Conservation (phyloP, 2,888 invertebrate genomes). For the Ptychoptera albimana region DNA sequence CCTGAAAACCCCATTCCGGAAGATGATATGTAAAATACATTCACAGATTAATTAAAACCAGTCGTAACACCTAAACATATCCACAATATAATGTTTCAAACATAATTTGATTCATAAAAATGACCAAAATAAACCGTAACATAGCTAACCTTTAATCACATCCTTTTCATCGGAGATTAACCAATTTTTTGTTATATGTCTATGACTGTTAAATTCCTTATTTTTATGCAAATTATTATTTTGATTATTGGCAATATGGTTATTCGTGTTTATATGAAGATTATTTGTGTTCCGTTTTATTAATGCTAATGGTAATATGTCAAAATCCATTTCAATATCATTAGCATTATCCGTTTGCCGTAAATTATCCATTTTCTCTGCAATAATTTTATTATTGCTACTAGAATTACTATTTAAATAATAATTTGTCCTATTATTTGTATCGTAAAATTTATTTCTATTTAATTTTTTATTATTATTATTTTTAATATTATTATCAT, state of each 20-base stretch:
- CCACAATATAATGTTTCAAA: too few relatives aligned
- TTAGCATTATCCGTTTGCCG: background rate
- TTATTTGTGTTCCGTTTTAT: constrained; percentile 15
- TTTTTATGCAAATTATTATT: constrained; percentile 4
- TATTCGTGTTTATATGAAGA: constrained; percentile 3
- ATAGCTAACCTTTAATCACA: too few relatives aligned
- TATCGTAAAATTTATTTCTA: background rate
- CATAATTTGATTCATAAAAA: too few relatives aligned
- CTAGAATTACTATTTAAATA: constrained; percentile 6
- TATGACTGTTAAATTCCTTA: constrained; percentile 6
- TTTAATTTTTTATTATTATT: background rate
- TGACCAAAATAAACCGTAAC: too few relatives aligned
- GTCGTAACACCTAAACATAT: too few relatives aligned
- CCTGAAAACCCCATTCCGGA: too few relatives aligned
- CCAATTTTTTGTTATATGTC: constrained; percentile 19
- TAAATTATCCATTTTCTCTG: too few relatives aligned
- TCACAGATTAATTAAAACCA: too few relatives aligned
- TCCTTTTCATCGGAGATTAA: constrained; percentile 19
- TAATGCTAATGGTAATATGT: constrained; percentile 16
- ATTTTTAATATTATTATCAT: constrained; percentile 1
- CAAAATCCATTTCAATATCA: too few relatives aligned
- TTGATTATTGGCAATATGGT: constrained; percentile 9
- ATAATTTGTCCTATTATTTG: constrained; percentile 4
- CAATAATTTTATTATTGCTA: background rate
- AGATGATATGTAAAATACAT: too few relatives aligned